These are phyloP conservation scores for Corythoichthys intestinalis DNA, from an alignment of 2,113 vertebrate species.

Conservation along the genomic window DNA sequence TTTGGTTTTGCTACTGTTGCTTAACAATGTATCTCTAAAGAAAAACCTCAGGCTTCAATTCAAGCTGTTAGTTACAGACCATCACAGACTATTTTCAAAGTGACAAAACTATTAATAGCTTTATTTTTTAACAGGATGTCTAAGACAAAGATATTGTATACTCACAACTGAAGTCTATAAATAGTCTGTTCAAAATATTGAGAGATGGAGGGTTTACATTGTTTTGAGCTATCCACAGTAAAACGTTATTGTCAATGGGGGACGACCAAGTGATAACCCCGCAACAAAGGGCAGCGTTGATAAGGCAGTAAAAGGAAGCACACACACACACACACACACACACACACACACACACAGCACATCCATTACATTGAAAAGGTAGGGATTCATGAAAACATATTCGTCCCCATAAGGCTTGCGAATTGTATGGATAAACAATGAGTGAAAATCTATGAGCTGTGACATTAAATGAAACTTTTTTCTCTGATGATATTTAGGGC, in stretches of 20 bases:
- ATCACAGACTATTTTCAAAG: slow-evolving; percentile 4
- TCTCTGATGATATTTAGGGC: too few species aligned
- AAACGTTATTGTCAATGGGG: slow-evolving; percentile 46
- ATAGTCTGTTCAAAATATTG: slow-evolving; percentile 28
- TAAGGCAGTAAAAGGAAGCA: slow-evolving; percentile 36
- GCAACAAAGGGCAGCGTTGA: slow-evolving; percentile 23
- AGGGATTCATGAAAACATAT: too few species aligned
- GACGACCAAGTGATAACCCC: slow-evolving; percentile 53
- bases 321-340: slow-evolving; percentile 20
- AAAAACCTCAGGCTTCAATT: neutral
- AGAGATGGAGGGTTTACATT: slow-evolving; percentile 48
- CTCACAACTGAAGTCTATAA: slow-evolving; percentile 41
- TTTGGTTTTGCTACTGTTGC: neutral
- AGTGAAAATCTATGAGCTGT: too few species aligned
- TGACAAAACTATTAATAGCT: slow-evolving; percentile 17
- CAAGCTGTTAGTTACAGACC: neutral
- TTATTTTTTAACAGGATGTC: slow-evolving; percentile 32
- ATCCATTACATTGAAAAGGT: too few species aligned
- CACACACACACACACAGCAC: neutral
- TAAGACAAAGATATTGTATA: slow-evolving; percentile 41
- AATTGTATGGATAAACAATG: too few species aligned
- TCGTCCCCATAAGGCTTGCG: too few species aligned
- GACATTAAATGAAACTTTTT: too few species aligned
- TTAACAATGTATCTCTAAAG: neutral
- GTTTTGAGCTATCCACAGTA: slow-evolving; percentile 48